These are phyloP conservation scores for Papilio glaucus DNA, from an alignment of 1,140 invertebrate genomes.

Conservation along the genomic window DNA sequence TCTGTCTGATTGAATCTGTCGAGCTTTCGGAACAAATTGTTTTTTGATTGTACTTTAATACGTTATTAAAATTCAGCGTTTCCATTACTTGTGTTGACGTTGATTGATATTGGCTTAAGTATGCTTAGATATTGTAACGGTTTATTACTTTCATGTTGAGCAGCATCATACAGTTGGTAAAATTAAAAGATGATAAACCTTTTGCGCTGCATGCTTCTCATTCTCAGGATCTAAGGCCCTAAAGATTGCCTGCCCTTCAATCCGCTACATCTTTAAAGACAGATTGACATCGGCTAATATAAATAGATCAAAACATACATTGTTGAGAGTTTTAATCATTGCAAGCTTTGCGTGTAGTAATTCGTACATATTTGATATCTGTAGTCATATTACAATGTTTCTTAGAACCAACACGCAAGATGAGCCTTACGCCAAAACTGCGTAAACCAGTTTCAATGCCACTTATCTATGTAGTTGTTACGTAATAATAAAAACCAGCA, in stretches of 20 bases:
- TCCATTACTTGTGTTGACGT: conserved; percentile 26
- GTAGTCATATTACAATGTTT: not conserved
- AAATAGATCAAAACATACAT: too few relatives aligned
- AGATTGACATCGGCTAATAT: too few relatives aligned
- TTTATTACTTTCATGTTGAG: not conserved
- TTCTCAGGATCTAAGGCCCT: too few relatives aligned
- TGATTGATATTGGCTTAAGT: conserved; percentile 32
- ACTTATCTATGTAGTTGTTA: not conserved
- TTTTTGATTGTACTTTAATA: conserved; percentile 36
- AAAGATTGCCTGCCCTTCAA: too few relatives aligned
- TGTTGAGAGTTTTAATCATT: not conserved
- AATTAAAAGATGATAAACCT: too few relatives aligned
- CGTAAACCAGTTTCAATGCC: not conserved
- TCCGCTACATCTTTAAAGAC: too few relatives aligned
- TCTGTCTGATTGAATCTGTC: conserved; percentile 25
- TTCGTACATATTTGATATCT: not conserved
- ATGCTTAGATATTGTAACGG: not conserved
- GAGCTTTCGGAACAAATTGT: conserved; percentile 28
- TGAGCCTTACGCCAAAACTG: not conserved
- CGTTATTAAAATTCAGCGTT: conserved; percentile 32
- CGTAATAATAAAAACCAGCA: conserved; percentile 7
- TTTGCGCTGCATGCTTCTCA: too few relatives aligned
- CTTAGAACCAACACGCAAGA: not conserved
- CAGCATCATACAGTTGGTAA: too few relatives aligned
- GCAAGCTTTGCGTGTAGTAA: not conserved